Conservation (phyloP, 2,113 vertebrate species). For the Lagopus muta region DNA sequence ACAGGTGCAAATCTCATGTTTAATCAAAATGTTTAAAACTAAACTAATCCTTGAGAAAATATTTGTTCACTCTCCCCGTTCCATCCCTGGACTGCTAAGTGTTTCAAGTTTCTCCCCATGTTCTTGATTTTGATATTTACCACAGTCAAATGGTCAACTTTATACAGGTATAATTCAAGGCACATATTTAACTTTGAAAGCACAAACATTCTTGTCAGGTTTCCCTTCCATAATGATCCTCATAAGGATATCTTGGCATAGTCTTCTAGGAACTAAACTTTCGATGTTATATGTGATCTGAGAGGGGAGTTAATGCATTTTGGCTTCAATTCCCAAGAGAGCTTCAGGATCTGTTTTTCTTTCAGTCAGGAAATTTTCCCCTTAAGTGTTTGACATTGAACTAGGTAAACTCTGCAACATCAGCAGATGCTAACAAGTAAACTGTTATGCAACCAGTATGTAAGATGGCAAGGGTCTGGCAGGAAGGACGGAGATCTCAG, state of each 20-base stretch:
- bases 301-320: background rate
- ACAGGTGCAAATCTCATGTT: background rate
- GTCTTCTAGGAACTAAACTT: background rate
- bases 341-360: background rate
- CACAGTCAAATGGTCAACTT: background rate
- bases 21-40: background rate
- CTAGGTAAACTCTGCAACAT: background rate
- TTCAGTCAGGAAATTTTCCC: background rate
- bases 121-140: background rate
- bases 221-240: background rate
- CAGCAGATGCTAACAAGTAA: background rate
- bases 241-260: background rate
- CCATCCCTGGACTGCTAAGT: rapidly evolving
- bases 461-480: background rate
- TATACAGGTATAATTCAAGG: background rate
- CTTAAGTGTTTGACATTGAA: background rate
- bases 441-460: background rate
- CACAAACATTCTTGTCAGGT: background rate
- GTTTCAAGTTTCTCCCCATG: background rate
- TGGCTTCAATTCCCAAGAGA: background rate
- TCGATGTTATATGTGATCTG: background rate
- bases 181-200: background rate
- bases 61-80: background rate
- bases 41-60: background rate
- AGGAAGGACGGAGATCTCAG: background rate